These are phyloP conservation scores for Catostylus mosaicus DNA, from an alignment of 30 jellyfish, hydroid and myxozoan genomes.

Conservation along the genomic window DNA sequence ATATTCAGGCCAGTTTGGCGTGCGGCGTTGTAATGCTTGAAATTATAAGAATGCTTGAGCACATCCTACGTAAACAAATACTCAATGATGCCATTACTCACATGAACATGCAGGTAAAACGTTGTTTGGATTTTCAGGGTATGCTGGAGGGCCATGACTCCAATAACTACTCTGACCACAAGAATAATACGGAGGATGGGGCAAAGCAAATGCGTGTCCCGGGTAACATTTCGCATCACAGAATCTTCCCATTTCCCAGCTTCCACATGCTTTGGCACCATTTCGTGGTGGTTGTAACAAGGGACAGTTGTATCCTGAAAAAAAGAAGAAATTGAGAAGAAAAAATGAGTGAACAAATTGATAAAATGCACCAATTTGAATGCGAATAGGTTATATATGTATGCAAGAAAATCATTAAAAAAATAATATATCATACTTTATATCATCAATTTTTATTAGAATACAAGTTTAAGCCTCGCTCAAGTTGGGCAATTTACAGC, in stretches of 20 bases:
- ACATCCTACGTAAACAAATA: not conserved
- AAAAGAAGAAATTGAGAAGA: not conserved
- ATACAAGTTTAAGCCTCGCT: too few species aligned
- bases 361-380: too few species aligned
- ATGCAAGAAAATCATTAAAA: too few species aligned
- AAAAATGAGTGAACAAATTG: too few species aligned
- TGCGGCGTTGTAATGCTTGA: not conserved
- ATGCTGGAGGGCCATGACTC: constrained; percentile 98
- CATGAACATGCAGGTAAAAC: constrained; percentile 86
- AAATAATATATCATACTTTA: too few species aligned
- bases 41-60: not conserved
- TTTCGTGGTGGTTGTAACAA: constrained; percentile 54
- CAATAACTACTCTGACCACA: constrained; percentile 86
- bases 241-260: constrained; percentile 94
- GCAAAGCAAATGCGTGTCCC: constrained; percentile 58
- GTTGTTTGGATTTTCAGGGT: constrained; percentile 84
- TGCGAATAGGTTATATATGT: too few species aligned
- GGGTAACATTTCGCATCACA: constrained; percentile 73
- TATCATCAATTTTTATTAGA: too few species aligned
- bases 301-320: constrained; percentile 87
- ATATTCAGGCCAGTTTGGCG: too few species aligned
- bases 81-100: constrained; percentile 27
- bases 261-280: constrained; percentile 80
- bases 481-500: too few species aligned
- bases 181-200: constrained; percentile 79